Base-by-base conservation (phyloP, 2,888 invertebrate genomes). In the Polyommatus icarus region DNA sequence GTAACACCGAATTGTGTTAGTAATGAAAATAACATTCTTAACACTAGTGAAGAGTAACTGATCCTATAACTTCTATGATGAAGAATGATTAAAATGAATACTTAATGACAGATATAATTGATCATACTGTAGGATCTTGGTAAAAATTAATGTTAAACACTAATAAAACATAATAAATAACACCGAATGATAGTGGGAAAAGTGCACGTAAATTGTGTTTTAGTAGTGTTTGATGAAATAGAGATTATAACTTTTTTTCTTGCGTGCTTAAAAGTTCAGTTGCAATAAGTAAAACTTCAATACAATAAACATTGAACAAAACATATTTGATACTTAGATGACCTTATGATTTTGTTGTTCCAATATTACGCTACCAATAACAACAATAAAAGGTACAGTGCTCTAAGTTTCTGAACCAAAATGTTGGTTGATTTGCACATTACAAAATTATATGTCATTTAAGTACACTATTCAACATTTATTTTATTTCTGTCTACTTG, bases 261-360 rank as follows among this genome's bases (percentile, higher is more conserved):
- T 46, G 46, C 46, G 10, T 54, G 10, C 12, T 3, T 54, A 18
- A 54, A 54, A 54, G 54, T 54, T 18, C 0, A 54, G 54, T 54
- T 54, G 15, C 54, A 54, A 54, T 54, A 1, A 54, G 18, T 1
- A 59, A 59, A 8, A n/a, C 20, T 59, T 59, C 2, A 59, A 59
- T 20, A 20, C 20, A 67, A 15, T 67, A 67, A 67, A 29, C 29
- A 29, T 67, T 67, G 15, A 67, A 15, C 29, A 67, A 67, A 67
- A 67, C 32, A 18, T 67, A 15, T 32, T 67, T 67, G 67, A 67
- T 67, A 61, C 12, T 61, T 61, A 67, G 67, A 67, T 67, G 67
- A 67, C 29, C 29, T 67, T 67, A 29, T 15, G 29, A 67, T 67
- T 67, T 29, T 61, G 29, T 29, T 67, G 24, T 29, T 67, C 32